phyloP scores from a whole-genome alignment of 1,140 invertebrate genomes.

The Uloborus diversus region DNA sequence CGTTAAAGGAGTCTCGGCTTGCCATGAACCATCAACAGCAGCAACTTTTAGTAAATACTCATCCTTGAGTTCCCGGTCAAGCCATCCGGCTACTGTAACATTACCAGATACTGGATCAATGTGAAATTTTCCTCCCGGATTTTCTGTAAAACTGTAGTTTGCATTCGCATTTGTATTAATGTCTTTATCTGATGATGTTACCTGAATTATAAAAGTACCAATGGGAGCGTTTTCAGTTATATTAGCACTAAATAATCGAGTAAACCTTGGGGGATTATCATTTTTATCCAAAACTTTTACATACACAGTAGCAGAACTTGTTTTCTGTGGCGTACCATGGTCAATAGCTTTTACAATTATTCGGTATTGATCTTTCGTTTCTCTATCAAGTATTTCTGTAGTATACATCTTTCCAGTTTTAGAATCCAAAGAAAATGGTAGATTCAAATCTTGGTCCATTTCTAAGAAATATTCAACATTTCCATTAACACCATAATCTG shows the following conservation, averaged over 20 bases:
- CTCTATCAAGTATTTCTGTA: constrained; percentile 83
- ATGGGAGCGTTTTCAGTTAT: constrained; percentile 95
- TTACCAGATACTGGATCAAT: constrained; percentile 90
- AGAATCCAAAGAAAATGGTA: constrained; percentile 80
- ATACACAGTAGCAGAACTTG: constrained; percentile 84
- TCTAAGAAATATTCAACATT: constrained; percentile 81
- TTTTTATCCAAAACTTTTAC: constrained; percentile 90
- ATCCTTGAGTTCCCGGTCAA: constrained; percentile 89
- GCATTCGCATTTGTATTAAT: constrained; percentile 87
- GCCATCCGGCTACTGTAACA: constrained; percentile 83
- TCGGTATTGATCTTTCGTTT: constrained; percentile 83
- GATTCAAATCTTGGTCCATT: constrained; percentile 60
- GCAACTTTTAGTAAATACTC: constrained; percentile 89
- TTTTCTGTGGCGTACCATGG: constrained; percentile 81
- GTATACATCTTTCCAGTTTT: constrained; percentile 87
- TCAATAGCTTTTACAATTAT: constrained; percentile 87
- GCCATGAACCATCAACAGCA: constrained; percentile 88
- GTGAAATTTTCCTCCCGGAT: constrained; percentile 86
- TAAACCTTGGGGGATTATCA: constrained; percentile 94
- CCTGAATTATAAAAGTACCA: constrained; percentile 89
- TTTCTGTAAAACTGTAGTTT: constrained; percentile 86
- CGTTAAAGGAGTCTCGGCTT: constrained; percentile 85
- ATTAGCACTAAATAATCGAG: constrained; percentile 89
- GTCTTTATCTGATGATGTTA: constrained; percentile 91
- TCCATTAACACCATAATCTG: constrained; percentile 87